Percentiles rank a stretch among this genome's conserved stretches.
phyloP scores from a whole-genome alignment of 2,113 vertebrate species.

The Oreochromis tanganicae region DNA sequence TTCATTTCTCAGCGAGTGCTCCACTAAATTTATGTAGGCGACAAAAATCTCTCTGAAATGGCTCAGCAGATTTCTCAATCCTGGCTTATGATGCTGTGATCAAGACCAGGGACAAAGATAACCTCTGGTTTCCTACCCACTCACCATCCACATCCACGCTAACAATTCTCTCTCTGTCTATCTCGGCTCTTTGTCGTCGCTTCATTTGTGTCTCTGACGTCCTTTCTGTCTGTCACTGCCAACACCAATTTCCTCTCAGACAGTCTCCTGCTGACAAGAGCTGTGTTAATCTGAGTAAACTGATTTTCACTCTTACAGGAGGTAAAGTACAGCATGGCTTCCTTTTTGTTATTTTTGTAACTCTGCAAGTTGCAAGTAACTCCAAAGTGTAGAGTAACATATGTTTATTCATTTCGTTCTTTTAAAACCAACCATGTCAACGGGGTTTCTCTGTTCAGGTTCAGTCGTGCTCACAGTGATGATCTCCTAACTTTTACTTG shows the following conservation, averaged over 20 bases:
- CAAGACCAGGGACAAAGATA: neutral
- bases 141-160: neutral
- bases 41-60: neutral
- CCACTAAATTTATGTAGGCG: neutral
- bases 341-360: neutral
- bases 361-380: neutral
- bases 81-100: neutral
- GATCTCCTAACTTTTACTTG: neutral
- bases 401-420: neutral
- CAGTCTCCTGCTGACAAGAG: neutral
- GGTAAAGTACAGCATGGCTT: neutral
- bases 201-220: neutral
- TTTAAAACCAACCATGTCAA: neutral
- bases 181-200: neutral
- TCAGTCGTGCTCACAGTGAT: neutral
- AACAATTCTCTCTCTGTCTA: neutral
- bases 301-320: neutral
- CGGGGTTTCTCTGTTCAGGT: accelerated
- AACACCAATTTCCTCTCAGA: neutral
- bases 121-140: slow-evolving; percentile 6
- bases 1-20: slow-evolving; percentile 22
- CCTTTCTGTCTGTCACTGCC: neutral
- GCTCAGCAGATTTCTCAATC: neutral
- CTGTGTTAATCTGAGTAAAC: neutral
- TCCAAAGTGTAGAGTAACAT: neutral